Conservation (phyloP, 2,797 vertebrate species). For the Lindbergichthys nudifrons region DNA sequence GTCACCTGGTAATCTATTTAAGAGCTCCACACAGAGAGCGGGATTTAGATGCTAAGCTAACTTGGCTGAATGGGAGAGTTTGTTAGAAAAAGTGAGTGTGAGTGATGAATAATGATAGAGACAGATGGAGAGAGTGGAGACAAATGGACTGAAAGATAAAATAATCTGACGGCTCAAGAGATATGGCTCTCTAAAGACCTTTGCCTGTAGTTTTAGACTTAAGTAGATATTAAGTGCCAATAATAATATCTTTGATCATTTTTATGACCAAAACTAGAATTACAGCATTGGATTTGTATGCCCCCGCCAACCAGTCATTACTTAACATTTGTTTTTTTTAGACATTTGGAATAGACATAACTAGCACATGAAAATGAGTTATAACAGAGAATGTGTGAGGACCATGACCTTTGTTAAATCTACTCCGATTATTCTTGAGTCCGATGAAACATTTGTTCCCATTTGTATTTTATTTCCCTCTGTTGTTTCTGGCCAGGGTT, state of each 20-base stretch:
- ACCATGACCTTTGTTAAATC: too few species aligned
- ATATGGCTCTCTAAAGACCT: conserved; percentile 26
- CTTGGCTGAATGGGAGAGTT: conserved; percentile 45
- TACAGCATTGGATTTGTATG: too few species aligned
- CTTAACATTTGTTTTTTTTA: too few species aligned
- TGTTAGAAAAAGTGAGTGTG: conserved; percentile 14
- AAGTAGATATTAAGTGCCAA: conserved; percentile 19
- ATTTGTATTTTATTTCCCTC: too few species aligned
- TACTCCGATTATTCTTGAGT: too few species aligned
- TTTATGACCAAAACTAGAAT: not conserved
- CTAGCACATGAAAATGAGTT: too few species aligned
- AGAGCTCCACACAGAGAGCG: conserved; percentile 45
- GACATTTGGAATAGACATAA: too few species aligned
- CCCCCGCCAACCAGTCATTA: too few species aligned
- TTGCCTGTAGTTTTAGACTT: conserved; percentile 13
- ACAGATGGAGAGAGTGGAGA: conserved; percentile 47
- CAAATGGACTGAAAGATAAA: conserved; percentile 47
- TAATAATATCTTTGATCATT: conserved; percentile 28
- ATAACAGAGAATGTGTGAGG: too few species aligned
- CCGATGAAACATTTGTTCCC: too few species aligned
- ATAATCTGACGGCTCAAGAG: conserved; percentile 50
- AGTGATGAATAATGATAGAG: conserved; percentile 48
- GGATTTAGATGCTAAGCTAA: conserved; percentile 56
- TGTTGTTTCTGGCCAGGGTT: conserved; percentile 1
- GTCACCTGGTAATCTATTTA: conserved; percentile 64